Base-by-base conservation (phyloP, 1,140 invertebrate genomes). In the Aphaenogaster floridana region DNA sequence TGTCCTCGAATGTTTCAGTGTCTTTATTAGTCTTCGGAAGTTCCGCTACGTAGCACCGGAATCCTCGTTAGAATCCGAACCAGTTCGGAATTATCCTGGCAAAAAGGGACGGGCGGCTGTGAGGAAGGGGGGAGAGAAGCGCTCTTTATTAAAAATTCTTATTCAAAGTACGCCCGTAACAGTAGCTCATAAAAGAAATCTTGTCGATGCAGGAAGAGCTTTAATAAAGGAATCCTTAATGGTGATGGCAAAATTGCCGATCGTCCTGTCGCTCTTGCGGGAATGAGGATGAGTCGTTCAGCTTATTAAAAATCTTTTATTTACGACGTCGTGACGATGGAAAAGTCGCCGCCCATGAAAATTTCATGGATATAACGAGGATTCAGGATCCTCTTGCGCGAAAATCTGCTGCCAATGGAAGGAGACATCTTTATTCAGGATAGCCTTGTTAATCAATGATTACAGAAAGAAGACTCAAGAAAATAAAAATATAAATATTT, bases 111-210 rank as follows among this genome's bases (percentile, higher is more conserved):
- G 21, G 48, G 59, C n/a, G 21, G 15, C 13, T 34, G 83, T 9
- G 72, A 6, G 45, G 3, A 11, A 3, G 11, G 11, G 52, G n/a
- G 39, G 28, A n/a, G 45, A 21, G 39, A n/a, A 34, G 34, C 4
- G 8, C 72, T 86, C 83, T 88, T 78, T 88, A 86, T 86, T 86
- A 86, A 86, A 86, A 86, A 86, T 86, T 86, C 77, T 86, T 86
- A 86, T 86, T 86, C 77, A 86, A 86, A 86, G 64, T 69, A 36
- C 85, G 36, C 48, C 45, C 28, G 63, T 80, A 86, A 86, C 64
- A 69, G 52, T 50, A 59, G 77, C 61, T 68, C 74, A 64, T 86
- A 71, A 80, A 81, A 80, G 64, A 66, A 80, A 78, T 86, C 74
- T 61, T 66, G 76, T 42, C 74, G 77, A 80, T 69, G 76, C 64